Evolutionary conservation across 2,888 invertebrate species (phyloP), one percentile per base, ranked within the genome.

Genomic region (Torymus texanus): DNA sequence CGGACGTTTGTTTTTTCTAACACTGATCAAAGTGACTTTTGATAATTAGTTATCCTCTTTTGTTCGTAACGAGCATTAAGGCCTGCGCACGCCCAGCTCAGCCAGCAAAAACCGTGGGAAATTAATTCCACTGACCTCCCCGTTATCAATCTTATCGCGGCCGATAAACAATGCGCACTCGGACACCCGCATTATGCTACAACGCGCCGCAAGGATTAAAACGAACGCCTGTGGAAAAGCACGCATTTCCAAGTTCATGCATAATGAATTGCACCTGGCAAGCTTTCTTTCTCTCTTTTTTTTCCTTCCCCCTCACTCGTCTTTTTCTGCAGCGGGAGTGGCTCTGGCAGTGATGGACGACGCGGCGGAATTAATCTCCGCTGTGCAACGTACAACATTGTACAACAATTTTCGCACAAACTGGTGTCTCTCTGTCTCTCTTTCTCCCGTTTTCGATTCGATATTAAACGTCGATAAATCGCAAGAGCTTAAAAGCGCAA

Each of bases 341-440:
- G 72, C 82, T 59, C 58, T 83, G 85, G 83, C 85, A 85, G 83
- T 85, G 85, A 85, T 84, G 83, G 72, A 85, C 84, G 85, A 84
- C 76, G 82, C 81, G 81, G 82, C 83, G 81, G 80, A 81, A 85
- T 85, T 85, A 85, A 85, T 85, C 83, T 81, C 78, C 78, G 62
- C 74, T 58, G 62, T 24, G 41, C 41, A 41, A 41, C 41, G 41
- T 41, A 41, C 8, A 41, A 41, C 8, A 41, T 41, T 13, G 62
- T 70, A 81, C 11, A 0, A 11, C n/a, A 55, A 55, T 72, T 72
- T 62, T 71, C 8, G 3, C 51, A 8, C 41, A 41, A 29, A 41
- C 41, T 41, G 41, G 8, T 41, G 41, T 41, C 41, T 41, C 41
- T 41, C 29, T 29, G 2, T 29, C 29, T 29, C 41, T 41, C 41